phyloP scores from a whole-genome alignment of 2,797 vertebrate genomes.

The Synanceia verrucosa region DNA sequence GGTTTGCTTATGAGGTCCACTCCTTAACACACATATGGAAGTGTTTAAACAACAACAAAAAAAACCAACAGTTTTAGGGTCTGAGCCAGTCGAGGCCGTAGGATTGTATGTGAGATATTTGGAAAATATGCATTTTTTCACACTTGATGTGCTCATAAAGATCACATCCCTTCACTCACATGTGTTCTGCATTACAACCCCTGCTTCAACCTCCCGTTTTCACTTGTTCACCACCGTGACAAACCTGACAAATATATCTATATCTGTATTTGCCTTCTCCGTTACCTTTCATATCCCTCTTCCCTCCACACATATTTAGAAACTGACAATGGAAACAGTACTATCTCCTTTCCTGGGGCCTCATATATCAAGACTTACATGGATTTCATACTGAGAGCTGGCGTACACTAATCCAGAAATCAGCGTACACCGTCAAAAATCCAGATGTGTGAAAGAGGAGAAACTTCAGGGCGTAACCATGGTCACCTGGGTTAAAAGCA shows the following conservation, averaged over 20 bases:
- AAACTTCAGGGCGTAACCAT: no score
- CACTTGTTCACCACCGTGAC: conserved; percentile 56
- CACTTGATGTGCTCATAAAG: conserved; percentile 67
- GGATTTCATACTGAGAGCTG: no score
- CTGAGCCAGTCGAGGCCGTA: conserved; percentile 58
- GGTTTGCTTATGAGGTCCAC: conserved; percentile 43
- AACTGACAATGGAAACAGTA: conserved; percentile 15
- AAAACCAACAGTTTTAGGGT: conserved; percentile 39
- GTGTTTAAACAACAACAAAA: conserved; percentile 58
- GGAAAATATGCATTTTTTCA: conserved; percentile 52
- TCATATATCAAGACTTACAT: no score
- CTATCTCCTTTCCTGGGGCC: conserved; percentile 38
- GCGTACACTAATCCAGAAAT: no score
- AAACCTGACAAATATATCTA: conserved; percentile 49
- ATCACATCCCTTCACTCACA: conserved; percentile 61
- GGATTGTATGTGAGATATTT: conserved; percentile 53
- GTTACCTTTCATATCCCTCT: background rate
- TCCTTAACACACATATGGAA: conserved; percentile 72
- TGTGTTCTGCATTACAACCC: conserved; percentile 66
- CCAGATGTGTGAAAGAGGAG: no score
- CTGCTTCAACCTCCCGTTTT: conserved; percentile 38
- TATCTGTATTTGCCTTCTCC: conserved; percentile 24
- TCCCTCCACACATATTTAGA: background rate
- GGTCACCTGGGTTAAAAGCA: no score
- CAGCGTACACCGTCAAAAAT: no score